Evolutionary conservation across 1,140 invertebrate genomes (phyloP).

Genomic region (Batillaria attramentaria): DNA sequence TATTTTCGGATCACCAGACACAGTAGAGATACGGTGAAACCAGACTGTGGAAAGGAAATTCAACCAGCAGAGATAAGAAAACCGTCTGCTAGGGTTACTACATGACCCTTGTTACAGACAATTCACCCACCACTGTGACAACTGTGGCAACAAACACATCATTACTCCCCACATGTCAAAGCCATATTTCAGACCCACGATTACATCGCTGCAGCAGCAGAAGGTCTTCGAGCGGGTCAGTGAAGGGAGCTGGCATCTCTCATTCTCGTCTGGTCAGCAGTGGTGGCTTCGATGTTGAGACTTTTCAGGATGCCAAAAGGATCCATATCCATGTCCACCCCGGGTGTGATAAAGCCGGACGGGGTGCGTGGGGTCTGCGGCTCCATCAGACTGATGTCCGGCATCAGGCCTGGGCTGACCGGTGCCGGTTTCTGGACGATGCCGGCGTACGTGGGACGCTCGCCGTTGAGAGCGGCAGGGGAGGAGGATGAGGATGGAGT

Average conservation of each 20-base stretch:
- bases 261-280: constrained; percentile 38
- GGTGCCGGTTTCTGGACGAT: constrained; percentile 37
- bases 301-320: constrained; percentile 65
- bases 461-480: constrained; percentile 39
- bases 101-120: no score
- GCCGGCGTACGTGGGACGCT: constrained; percentile 54
- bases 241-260: constrained; percentile 19
- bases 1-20: no score
- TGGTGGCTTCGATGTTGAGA: constrained; percentile 63
- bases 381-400: constrained; percentile 48
- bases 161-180: no score
- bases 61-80: no score
- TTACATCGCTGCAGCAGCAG: constrained; percentile 57
- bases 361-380: constrained; percentile 65
- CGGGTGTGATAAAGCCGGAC: constrained; percentile 61
- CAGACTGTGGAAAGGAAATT: no score
- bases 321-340: constrained; percentile 58
- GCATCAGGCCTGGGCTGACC: constrained; percentile 23
- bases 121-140: no score
- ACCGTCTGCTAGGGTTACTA: no score
- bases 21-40: no score
- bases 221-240: constrained; percentile 35
- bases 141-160: no score
- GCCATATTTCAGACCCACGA: no score
- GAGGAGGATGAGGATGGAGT: constrained; percentile 42